A percentile compares a stretch with the other conserved stretches of the same genome.
These are phyloP conservation scores for Xanthia icteritia DNA, from an alignment of 2,888 invertebrate species.

Conservation along the genomic window DNA sequence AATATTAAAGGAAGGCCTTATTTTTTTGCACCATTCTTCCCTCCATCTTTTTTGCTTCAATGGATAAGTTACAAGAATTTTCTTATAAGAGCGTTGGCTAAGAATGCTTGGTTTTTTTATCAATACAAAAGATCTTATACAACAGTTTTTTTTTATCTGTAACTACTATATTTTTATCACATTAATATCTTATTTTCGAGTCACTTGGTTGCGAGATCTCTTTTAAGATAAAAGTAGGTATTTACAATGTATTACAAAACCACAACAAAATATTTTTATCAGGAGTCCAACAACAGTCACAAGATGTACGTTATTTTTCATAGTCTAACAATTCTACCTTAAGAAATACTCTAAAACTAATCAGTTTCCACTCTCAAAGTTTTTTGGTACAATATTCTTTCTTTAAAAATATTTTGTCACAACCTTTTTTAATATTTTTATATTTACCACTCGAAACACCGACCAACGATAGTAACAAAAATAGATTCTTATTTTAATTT, in stretches of 20 bases:
- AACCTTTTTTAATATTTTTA: conserved; percentile 31
- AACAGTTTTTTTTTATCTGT: neutral
- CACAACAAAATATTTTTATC: neutral
- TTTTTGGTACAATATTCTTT: conserved; percentile 13
- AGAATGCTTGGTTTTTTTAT: neutral
- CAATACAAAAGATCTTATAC: too few species aligned
- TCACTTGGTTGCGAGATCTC: neutral
- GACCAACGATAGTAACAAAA: neutral
- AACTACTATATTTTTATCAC: neutral
- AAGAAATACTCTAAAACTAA: conserved; percentile 23
- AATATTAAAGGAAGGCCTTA: neutral
- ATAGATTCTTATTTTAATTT: neutral
- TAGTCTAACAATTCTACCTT: neutral
- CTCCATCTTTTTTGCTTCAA: neutral
- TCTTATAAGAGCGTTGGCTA: neutral
- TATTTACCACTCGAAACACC: neutral
- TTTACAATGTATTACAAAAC: neutral
- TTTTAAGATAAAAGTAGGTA: neutral
- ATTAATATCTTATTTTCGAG: neutral
- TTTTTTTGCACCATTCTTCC: neutral
- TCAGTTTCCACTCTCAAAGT: conserved; percentile 43
- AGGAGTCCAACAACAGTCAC: neutral
- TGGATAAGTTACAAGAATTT: neutral
- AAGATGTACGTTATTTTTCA: neutral
- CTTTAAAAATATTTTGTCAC: conserved; percentile 34